Base-by-base conservation (phyloP, 1,140 invertebrate genomes). In the Druon quercuslanigerum region DNA sequence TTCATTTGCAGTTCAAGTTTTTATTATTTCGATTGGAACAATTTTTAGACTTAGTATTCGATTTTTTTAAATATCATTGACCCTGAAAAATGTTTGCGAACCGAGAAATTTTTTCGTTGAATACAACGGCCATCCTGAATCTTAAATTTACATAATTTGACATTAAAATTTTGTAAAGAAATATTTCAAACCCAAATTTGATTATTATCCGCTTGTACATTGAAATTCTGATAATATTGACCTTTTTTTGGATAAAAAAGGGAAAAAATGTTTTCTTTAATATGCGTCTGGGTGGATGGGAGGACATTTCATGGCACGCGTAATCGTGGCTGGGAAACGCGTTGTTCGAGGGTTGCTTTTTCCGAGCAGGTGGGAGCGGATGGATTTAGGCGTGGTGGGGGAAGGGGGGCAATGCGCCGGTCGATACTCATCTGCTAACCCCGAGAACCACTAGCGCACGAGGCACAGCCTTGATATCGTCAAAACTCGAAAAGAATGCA, bases 341-440 rank as follows among this genome's bases (percentile, higher is more conserved):
- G 60, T 66, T 40, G 25, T 66, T 66, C 25, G 60, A 66, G 60
- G 60, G 33, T 46, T 66, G 60, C 60, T 66, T 66, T 20, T 20
- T 66, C 25, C 6, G 14, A 66, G 60, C 25, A 66, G 16, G 25
- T 16, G 25, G 40, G 33, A 14, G 13, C 3, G 13, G 33, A 6
- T 33, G 19, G 19, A 13, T 20, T 13, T 12, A 2, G 19, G 19
- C 13, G 33, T 40, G 6, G 60, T 14, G 14, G 14, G 33, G 25
- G 6, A 40, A 25, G 25, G 16, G 60, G 60, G 60, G 60, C 60
- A 66, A 46, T 46, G 60, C 33, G 60, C 60, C 8, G 60, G 60
- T 66, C 60, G 60, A 66, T 66, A 66, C 33, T 66, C 60, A 33
- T 66, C 60, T 66, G 60, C 60, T 66, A 66, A 66, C 60, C 60